These are phyloP conservation scores for Megalurothrips usitatus DNA, from an alignment of 2,888 invertebrate species.

Conservation along the genomic window DNA sequence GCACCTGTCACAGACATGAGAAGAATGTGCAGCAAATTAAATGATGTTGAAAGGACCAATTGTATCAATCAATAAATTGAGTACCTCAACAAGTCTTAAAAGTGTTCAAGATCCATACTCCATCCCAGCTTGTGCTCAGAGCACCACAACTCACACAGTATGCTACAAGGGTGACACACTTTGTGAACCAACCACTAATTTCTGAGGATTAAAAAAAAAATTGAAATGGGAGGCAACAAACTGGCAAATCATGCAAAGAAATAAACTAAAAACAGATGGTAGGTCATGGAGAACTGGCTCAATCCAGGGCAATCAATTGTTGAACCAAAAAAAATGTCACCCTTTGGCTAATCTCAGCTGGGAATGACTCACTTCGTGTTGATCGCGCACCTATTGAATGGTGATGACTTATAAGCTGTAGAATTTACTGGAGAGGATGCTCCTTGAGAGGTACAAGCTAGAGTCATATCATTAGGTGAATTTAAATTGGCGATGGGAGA, in stretches of 20 bases:
- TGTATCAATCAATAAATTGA: neutral
- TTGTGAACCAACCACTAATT: neutral
- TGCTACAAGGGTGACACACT: no score
- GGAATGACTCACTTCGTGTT: constrained; percentile 1
- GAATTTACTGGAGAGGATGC: neutral
- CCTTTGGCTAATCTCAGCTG: neutral
- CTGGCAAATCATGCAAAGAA: no score
- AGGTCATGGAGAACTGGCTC: no score
- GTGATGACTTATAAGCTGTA: neutral
- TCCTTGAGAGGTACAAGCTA: constrained; percentile 19
- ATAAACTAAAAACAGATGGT: no score
- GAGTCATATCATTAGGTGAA: constrained; percentile 20
- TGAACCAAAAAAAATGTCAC: no score
- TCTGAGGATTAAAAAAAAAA: neutral
- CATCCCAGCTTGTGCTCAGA: no score
- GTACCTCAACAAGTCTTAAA: neutral
- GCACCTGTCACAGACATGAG: neutral
- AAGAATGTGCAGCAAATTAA: no score
- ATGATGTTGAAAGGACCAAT: no score
- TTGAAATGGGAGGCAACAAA: no score
- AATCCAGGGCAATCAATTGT: no score
- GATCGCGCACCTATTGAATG: constrained; percentile 24
- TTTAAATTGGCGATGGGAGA: neutral
- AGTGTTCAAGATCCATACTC: no score
- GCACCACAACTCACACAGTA: no score